These are phyloP conservation scores for Drosophila burlai DNA, from an alignment of 1,140 invertebrate genomes.

Conservation along the genomic window DNA sequence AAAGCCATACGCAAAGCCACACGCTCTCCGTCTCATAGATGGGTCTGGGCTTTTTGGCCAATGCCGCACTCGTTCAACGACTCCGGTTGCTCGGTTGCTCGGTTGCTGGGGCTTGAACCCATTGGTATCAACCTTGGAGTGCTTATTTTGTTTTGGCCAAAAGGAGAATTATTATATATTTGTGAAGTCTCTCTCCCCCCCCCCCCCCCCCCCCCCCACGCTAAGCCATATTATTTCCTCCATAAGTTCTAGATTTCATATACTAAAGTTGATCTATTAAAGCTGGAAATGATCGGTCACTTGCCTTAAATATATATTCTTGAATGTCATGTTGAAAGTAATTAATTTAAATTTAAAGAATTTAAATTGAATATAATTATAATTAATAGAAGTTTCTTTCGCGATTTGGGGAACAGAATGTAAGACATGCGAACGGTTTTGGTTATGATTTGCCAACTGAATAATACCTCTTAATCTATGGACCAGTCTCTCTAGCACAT, in stretches of 20 bases:
- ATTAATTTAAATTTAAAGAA: background rate
- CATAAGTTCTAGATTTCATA: background rate
- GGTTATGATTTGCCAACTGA: slow-evolving; percentile 56
- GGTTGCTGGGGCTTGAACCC: slow-evolving; percentile 49
- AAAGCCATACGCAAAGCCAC: background rate
- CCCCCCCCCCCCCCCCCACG: too few species aligned
- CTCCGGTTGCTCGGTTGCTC: slow-evolving; percentile 18
- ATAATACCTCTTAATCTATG: slow-evolving; percentile 81
- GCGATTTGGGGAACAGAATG: slow-evolving; percentile 7
- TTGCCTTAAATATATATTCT: slow-evolving; percentile 4
- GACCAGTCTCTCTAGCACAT: slow-evolving; percentile 68
- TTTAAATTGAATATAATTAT: background rate
- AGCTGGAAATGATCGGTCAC: background rate
- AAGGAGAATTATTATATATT: background rate
- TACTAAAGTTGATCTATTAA: background rate
- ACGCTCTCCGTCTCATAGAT: slow-evolving; percentile 9
- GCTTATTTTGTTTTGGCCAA: slow-evolving; percentile 1
- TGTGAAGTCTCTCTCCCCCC: background rate
- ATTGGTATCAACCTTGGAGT: background rate
- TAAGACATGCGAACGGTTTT: background rate
- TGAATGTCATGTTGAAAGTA: background rate
- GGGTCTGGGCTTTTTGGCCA: slow-evolving; percentile 45
- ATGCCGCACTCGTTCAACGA: slow-evolving; percentile 67
- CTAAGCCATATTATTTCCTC: slow-evolving; percentile 5
- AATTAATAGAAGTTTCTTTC: background rate